phyloP scores from a whole-genome alignment of 2,113 vertebrate species.

The Rhineura floridana region DNA sequence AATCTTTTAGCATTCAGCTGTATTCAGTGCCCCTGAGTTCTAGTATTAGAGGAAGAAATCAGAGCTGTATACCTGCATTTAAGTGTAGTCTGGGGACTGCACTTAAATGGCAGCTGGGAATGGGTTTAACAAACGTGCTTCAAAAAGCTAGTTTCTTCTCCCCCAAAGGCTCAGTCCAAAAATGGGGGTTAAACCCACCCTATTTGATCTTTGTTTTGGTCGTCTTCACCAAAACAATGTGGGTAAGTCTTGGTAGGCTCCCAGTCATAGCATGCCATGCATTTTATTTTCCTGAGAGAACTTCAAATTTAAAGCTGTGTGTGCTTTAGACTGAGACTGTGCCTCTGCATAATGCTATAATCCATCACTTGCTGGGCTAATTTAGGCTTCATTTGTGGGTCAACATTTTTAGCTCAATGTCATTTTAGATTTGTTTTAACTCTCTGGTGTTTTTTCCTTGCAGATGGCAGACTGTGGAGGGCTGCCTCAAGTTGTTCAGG shows the following conservation, averaged over 20 bases:
- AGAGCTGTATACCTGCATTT: not conserved
- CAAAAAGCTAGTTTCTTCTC: not conserved
- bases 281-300: not conserved
- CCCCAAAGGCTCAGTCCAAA: not conserved
- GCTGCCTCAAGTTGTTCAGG: slow-evolving; percentile 94
- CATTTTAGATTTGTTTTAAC: not conserved
- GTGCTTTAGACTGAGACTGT: not conserved
- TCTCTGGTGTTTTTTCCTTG: slow-evolving; percentile 46
- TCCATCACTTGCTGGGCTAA: too few species aligned
- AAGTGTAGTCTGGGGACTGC: not conserved
- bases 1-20: too few species aligned
- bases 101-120: not conserved
- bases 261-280: not conserved
- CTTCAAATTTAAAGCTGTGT: not conserved
- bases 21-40: too few species aligned
- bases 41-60: not conserved
- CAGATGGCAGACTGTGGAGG: slow-evolving; percentile 98
- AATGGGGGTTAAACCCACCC: not conserved
- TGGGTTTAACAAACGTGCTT: not conserved
- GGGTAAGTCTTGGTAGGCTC: not conserved
- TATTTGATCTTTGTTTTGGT: not conserved
- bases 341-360: not conserved
- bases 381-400: not conserved
- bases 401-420: not conserved
- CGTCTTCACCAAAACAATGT: not conserved